Evolutionary conservation across 1,140 invertebrate species (phyloP).

Genomic region (Neodiprion lecontei): DNA sequence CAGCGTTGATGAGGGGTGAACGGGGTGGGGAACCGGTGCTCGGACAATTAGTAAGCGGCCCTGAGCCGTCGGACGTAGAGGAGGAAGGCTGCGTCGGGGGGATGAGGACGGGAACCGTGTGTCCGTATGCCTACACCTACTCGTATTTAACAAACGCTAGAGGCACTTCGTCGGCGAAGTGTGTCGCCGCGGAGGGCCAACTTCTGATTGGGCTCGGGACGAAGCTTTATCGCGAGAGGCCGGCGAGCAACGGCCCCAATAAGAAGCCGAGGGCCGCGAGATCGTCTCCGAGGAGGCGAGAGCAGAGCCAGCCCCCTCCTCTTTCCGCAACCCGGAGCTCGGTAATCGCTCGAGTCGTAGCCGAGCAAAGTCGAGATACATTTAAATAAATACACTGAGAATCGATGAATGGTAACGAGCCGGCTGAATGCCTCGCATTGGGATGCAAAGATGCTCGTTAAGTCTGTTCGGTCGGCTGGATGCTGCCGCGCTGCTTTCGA

Average conservation of each 20-base stretch:
- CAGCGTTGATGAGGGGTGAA: slow-evolving; percentile 58
- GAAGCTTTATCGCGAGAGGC: not conserved
- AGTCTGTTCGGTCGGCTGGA: slow-evolving; percentile 3
- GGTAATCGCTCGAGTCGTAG: not conserved
- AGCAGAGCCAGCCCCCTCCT: too few species aligned
- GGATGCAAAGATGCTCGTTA: slow-evolving; percentile 7
- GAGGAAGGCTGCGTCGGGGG: not conserved
- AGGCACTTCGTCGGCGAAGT: slow-evolving; percentile 3
- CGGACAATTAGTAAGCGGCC: slow-evolving; percentile 59
- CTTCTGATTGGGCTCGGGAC: not conserved
- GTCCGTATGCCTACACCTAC: not conserved
- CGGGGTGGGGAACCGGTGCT: slow-evolving; percentile 43
- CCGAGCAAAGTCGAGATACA: not conserved
- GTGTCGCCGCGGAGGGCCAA: not conserved
- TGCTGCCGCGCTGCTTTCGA: not conserved
- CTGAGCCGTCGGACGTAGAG: not conserved
- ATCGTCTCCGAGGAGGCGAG: too few species aligned
- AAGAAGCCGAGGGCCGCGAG: too few species aligned
- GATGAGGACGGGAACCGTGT: not conserved
- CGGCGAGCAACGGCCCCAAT: too few species aligned
- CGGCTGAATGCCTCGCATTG: not conserved
- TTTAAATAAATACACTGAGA: slow-evolving; percentile 1
- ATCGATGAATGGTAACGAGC: slow-evolving; percentile 2
- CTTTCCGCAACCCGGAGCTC: not conserved
- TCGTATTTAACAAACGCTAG: not conserved